Base-by-base conservation (phyloP, 2,888 invertebrate species). In the Spodoptera littoralis region DNA sequence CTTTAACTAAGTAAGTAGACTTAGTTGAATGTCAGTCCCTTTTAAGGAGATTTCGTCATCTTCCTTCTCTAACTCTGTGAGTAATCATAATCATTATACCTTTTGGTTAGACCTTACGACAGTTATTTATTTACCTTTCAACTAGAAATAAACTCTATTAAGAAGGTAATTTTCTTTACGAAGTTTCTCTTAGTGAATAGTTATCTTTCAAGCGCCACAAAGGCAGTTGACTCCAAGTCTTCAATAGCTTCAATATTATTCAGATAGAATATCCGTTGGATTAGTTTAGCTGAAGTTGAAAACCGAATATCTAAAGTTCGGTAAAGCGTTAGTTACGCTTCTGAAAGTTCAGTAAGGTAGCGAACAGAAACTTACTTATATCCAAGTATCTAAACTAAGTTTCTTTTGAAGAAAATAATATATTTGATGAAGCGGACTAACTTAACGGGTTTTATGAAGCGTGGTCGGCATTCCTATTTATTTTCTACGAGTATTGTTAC, bases 301-400 rank as follows among this genome's bases (percentile, higher is more conserved):
- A 58, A 58, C 60, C 48, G 60, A 60, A 69, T 69, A 74, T 36
- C 41, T 42, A 36, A 75, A 75, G 49, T 73, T 75, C 8, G 30
- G 45, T 71, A 70, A 65, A 61, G 55, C 48, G 42, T 42, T 49
- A 9, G 27, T 36, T 55, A 41, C 43, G 30, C 45, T 65, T 45
- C 44, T 44, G 47, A 44, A 60, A 57, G 54, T 64, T 54, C 18
- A 52, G 55, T 45, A 51, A 57, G 47, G 13, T 5, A 0, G 43
- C 18, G 72, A 60, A 60, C 46, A 52, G 46, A 47, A 74, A 75
- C 60, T 72, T 65, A 47, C 22, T n/a, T 8, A 30, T 27, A 12
- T 12, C 12, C 18, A 47, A 30, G 30, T 30, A 30, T 30, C 13
- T 30, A 41, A 57, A 57, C 57, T 49, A 43, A 22, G 48, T 54